Evolutionary conservation across 2,113 vertebrate genomes (phyloP), one percentile per base, ranked within the genome.

Genomic region (Circaetus cinerascens): DNA sequence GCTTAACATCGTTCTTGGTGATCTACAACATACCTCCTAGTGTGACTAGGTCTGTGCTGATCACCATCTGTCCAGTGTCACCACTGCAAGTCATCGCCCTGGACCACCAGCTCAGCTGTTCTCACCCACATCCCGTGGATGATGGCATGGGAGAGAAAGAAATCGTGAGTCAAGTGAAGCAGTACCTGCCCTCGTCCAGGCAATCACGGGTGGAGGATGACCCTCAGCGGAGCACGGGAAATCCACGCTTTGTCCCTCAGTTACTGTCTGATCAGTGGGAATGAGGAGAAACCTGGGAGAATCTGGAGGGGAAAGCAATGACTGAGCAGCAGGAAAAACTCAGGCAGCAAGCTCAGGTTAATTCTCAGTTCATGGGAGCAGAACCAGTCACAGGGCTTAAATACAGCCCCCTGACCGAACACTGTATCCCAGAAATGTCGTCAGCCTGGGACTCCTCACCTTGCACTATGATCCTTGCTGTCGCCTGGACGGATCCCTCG

Each of bases 391-490:
- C 8, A 13, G 17, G 41, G 38, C 13, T 36, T 40, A 59, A 82
- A 85, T 1, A 26, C 14, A 75, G 2, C 17, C 25, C 0, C 0
- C 22, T 38, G 11, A 36, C 14, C 3, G 1, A 90, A 27, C 4
- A 2, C 10, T 9, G 20, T 2, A 17, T 5, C 36, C 76, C 55
- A 64, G 50, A 60, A 72, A 50, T 2, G 7, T 10, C 30, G 2
- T 8, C 74, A 73, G 36, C 15, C 40, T 85, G 67, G 41, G 23
- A 21, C 40, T 16, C 32, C 96, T 95, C 93, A 99, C 99, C 99
- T 98, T 99, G 99, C 40, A 99, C 99, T 10, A 99, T 99, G 94
- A 99, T 98, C 74, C 97, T 98, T 2, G 99, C 99, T 2, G 98
- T 98, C 0, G 99, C 99, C 23, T 98, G 98, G 89, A 99, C 98